phyloP scores from a whole-genome alignment of 2,888 invertebrate genomes.

The Archips crataeganus region DNA sequence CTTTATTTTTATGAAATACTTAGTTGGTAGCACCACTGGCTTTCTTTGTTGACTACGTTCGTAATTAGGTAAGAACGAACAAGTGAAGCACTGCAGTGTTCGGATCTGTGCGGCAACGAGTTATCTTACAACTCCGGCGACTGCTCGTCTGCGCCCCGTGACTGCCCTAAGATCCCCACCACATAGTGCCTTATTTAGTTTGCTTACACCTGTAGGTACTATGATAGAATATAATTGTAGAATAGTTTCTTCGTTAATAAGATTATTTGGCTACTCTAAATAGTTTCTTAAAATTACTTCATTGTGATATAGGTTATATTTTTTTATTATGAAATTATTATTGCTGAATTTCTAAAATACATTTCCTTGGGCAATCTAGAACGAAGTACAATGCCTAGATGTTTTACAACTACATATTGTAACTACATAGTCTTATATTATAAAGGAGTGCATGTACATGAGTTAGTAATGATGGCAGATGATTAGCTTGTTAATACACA shows the following conservation, averaged over 20 bases:
- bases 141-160: neutral
- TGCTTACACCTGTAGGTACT: slow-evolving; percentile 4
- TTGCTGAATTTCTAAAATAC: slow-evolving; percentile 30
- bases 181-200: neutral
- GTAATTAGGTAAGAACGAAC: neutral
- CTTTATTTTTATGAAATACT: slow-evolving; percentile 24
- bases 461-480: slow-evolving; percentile 65
- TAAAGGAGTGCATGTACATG: slow-evolving; percentile 52
- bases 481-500: slow-evolving; percentile 40
- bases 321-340: slow-evolving; percentile 24
- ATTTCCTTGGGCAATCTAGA: slow-evolving; percentile 20
- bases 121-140: neutral
- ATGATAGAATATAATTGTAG: slow-evolving; percentile 3
- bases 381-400: slow-evolving; percentile 23
- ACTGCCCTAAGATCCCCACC: neutral
- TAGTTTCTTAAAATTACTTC: slow-evolving; percentile 33
- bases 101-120: neutral
- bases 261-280: slow-evolving; percentile 21
- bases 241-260: slow-evolving; percentile 19
- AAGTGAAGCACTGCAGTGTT: neutral
- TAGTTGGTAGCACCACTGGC: slow-evolving; percentile 53
- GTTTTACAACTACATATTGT: slow-evolving; percentile 8
- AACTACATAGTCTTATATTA: slow-evolving; percentile 14
- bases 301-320: slow-evolving; percentile 37
- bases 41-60: slow-evolving; percentile 39